These are phyloP conservation scores for Coleophora deauratella DNA, from an alignment of 2,888 invertebrate species.

Conservation along the genomic window DNA sequence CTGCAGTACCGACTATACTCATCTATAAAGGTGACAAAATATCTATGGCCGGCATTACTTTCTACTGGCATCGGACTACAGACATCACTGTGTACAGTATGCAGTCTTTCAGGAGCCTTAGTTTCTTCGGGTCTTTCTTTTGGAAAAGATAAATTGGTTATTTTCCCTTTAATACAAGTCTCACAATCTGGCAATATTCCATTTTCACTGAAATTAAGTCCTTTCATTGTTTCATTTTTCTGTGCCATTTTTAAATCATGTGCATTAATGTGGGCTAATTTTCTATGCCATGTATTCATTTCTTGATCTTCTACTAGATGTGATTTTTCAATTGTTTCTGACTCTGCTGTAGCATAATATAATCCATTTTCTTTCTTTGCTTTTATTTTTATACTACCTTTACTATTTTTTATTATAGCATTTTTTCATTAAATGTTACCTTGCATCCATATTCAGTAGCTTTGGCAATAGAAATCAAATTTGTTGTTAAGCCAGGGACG, in stretches of 20 bases:
- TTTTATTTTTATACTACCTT: neutral
- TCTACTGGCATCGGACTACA: slow-evolving; percentile 6
- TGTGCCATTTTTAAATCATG: slow-evolving; percentile 1
- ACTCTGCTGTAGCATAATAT: neutral
- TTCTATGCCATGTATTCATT: slow-evolving; percentile 1
- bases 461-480: slow-evolving; percentile 7
- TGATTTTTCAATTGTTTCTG: neutral
- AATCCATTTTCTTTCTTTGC: slow-evolving; percentile 4
- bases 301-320: neutral
- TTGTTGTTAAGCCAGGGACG: slow-evolving; percentile 2
- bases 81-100: slow-evolving; percentile 8
- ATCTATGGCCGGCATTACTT: slow-evolving; percentile 1
- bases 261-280: slow-evolving; percentile 7
- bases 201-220: neutral
- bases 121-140: neutral
- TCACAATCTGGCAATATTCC: slow-evolving; percentile 2
- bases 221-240: slow-evolving; percentile 5
- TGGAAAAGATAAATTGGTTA: slow-evolving; percentile 3
- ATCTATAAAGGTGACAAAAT: slow-evolving; percentile 12
- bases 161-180: slow-evolving; percentile 7
- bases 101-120: neutral
- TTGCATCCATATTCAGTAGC: slow-evolving; percentile 4
- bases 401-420: neutral
- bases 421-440: slow-evolving; percentile 3
- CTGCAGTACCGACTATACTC: slow-evolving; percentile 9